Conservation (phyloP, 2,797 vertebrate species). For the Tauraco hartlaubi region DNA sequence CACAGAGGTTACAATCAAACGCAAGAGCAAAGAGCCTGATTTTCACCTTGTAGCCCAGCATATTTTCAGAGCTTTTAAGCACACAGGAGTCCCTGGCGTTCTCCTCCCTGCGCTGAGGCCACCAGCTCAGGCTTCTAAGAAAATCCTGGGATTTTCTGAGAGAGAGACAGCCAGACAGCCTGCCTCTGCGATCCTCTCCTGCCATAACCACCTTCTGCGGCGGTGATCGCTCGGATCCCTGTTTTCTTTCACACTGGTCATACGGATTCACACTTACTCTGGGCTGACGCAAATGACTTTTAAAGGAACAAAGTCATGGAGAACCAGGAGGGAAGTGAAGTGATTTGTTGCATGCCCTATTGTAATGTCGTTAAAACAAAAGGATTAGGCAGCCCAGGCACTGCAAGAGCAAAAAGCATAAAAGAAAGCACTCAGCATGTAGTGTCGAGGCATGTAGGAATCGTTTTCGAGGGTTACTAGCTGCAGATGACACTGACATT, state of each 20-base stretch:
- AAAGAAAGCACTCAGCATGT: conserved; percentile 23
- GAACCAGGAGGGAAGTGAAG: conserved; percentile 10
- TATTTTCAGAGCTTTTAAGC: background rate
- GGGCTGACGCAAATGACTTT: background rate
- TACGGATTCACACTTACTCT: background rate
- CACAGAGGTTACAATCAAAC: background rate
- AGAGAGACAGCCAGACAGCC: background rate
- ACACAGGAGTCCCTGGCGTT: background rate
- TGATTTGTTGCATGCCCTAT: background rate
- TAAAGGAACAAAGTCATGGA: background rate
- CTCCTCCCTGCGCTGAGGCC: background rate
- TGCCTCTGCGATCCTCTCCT: background rate
- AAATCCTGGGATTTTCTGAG: background rate
- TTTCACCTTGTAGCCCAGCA: background rate
- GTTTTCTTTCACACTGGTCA: background rate
- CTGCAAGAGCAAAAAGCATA: conserved; percentile 22
- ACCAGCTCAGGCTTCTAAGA: background rate
- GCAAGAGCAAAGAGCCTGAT: background rate
- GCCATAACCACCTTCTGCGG: background rate
- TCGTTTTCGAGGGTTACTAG: conserved; percentile 35
- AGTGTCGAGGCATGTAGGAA: conserved; percentile 14
- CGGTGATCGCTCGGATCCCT: background rate
- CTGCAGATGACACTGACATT: conserved; percentile 45
- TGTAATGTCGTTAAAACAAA: conserved; percentile 43
- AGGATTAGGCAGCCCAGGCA: background rate